Evolutionary conservation across 2,113 vertebrate genomes (phyloP).

Genomic region (Macaca nemestrina): DNA sequence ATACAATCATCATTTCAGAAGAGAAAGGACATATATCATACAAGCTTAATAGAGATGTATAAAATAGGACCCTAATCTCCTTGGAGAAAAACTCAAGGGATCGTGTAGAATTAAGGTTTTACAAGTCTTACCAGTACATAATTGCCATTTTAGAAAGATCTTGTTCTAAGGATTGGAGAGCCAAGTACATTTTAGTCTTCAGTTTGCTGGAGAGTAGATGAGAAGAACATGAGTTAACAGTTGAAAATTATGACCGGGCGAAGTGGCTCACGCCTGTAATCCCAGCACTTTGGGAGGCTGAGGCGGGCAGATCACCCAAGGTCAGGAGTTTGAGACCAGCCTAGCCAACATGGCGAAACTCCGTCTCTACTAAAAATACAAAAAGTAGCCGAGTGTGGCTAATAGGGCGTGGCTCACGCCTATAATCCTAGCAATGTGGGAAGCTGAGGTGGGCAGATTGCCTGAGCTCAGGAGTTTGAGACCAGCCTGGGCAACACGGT

Average conservation of each 20-base stretch:
- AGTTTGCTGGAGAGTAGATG: constrained; percentile 89
- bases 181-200: constrained; percentile 99
- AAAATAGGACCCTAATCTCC: neutral
- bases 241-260: neutral
- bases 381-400: too few relatives aligned
- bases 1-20: constrained; percentile 30
- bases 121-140: constrained; percentile 94
- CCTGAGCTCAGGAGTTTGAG: too few relatives aligned
- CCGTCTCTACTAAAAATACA: too few relatives aligned
- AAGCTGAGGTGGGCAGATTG: too few relatives aligned
- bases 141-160: constrained; percentile 99
- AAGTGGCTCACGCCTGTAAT: too few relatives aligned
- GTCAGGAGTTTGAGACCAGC: too few relatives aligned
- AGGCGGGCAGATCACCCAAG: too few relatives aligned
- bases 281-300: too few relatives aligned
- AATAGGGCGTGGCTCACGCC: too few relatives aligned
- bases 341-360: too few relatives aligned
- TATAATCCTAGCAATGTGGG: too few relatives aligned
- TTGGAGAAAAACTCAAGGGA: neutral
- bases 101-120: neutral
- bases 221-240: constrained; percentile 5
- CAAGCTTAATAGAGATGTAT: neutral
- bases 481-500: too few relatives aligned
- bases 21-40: neutral
- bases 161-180: constrained; percentile 96